phyloP scores from a whole-genome alignment of 2,888 invertebrate genomes.

The Pristionchus exspectatus region DNA sequence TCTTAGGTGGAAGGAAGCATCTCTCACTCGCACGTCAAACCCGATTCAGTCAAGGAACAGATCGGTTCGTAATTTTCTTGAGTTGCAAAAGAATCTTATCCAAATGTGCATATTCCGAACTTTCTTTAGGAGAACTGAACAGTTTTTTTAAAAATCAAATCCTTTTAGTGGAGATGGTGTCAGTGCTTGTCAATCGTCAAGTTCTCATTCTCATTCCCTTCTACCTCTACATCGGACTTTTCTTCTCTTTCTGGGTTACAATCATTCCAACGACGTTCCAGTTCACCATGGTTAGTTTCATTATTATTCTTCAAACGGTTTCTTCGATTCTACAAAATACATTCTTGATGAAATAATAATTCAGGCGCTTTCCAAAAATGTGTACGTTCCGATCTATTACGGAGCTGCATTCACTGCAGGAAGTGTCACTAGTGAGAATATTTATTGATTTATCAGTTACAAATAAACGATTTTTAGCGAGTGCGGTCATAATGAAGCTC shows the following conservation, averaged over 20 bases:
- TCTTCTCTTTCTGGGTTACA: conserved; percentile 53
- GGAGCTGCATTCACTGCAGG: conserved; percentile 48
- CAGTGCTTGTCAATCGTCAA: conserved; percentile 14
- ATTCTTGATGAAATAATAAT: not conserved
- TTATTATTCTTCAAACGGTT: too few relatives aligned
- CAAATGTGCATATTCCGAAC: not conserved
- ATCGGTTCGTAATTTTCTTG: not conserved
- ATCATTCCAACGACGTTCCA: conserved; percentile 48
- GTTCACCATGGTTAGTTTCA: conserved; percentile 44
- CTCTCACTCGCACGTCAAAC: not conserved
- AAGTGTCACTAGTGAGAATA: conserved; percentile 27
- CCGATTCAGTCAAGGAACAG: conserved; percentile 15
- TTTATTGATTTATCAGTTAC: not conserved
- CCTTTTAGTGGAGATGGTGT: conserved; percentile 32
- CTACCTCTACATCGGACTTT: conserved; percentile 49
- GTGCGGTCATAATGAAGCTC: conserved; percentile 24
- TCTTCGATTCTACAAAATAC: not conserved
- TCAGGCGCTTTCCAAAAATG: conserved; percentile 28
- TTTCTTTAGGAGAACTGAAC: not conserved
- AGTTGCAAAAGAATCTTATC: not conserved
- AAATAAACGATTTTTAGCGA: not conserved
- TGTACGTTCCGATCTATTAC: conserved; percentile 42
- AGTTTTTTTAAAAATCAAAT: too few relatives aligned
- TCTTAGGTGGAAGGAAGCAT: conserved; percentile 48
- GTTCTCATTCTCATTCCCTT: conserved; percentile 47